Conservation (phyloP, 2,113 vertebrate genomes). For the Gnathochromis pfefferi region DNA sequence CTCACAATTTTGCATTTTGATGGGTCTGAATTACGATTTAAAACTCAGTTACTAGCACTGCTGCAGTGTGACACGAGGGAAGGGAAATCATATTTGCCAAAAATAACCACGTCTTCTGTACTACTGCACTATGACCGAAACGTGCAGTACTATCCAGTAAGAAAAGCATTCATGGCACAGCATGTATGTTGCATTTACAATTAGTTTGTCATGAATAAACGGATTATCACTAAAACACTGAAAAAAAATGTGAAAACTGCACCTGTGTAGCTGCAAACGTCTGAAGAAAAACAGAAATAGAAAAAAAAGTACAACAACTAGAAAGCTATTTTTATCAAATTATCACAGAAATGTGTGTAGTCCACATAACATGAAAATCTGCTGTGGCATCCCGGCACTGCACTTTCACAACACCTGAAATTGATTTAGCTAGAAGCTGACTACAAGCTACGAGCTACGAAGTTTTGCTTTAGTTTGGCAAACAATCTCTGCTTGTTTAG, state of each 20-base stretch:
- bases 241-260: background rate
- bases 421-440: background rate
- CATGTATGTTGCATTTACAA: fast-evolving
- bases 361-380: background rate
- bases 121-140: fast-evolving
- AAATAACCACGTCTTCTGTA: background rate
- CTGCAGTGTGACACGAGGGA: background rate
- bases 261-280: background rate
- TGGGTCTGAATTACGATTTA: background rate
- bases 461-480: background rate
- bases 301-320: background rate
- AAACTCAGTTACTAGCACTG: background rate
- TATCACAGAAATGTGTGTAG: background rate
- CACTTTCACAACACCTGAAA: background rate
- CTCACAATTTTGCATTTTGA: background rate
- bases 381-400: background rate
- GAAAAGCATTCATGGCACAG: background rate
- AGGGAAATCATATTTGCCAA: background rate
- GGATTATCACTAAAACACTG: background rate
- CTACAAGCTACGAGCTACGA: fast-evolving
- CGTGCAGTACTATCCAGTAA: background rate
- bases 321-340: background rate
- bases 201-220: background rate
- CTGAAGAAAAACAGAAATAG: background rate
- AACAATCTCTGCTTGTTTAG: background rate